Evolutionary conservation across 1,140 invertebrate genomes (phyloP).

Genomic region (Oppia nitens): DNA sequence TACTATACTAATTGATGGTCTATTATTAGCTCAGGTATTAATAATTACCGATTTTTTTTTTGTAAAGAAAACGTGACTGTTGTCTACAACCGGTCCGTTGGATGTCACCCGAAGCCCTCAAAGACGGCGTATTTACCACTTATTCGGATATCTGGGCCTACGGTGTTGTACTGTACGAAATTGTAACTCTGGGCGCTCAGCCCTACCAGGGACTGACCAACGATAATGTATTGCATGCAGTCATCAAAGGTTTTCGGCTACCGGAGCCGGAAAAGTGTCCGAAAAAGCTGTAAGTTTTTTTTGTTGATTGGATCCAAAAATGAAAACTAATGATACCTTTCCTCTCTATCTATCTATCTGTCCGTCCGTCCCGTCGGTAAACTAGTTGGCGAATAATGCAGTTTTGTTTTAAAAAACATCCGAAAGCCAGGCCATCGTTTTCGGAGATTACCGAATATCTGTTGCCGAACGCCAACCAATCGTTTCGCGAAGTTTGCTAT

Average conservation of each 20-base stretch:
- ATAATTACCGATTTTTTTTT: not conserved
- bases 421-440: not conserved
- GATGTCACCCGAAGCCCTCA: constrained; percentile 93
- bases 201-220: constrained; percentile 86
- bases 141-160: constrained; percentile 97
- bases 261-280: constrained; percentile 81
- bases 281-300: constrained; percentile 60
- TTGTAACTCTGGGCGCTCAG: constrained; percentile 87
- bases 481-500: not conserved
- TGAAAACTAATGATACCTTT: too few species aligned
- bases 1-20: not conserved
- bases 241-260: constrained; percentile 71
- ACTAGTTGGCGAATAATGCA: not conserved
- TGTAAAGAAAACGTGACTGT: constrained; percentile 18
- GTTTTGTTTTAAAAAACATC: not conserved
- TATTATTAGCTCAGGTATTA: not conserved
- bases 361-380: too few species aligned
- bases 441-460: constrained; percentile 2
- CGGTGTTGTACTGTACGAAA: constrained; percentile 93
- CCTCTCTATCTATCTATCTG: too few species aligned
- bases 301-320: not conserved
- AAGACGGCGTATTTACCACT: constrained; percentile 87
- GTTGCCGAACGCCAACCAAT: not conserved
- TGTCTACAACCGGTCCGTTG: constrained; percentile 40
- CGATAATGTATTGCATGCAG: constrained; percentile 93